These are phyloP conservation scores for Leucozona laternaria DNA, from an alignment of 2,888 invertebrate species.

Conservation along the genomic window DNA sequence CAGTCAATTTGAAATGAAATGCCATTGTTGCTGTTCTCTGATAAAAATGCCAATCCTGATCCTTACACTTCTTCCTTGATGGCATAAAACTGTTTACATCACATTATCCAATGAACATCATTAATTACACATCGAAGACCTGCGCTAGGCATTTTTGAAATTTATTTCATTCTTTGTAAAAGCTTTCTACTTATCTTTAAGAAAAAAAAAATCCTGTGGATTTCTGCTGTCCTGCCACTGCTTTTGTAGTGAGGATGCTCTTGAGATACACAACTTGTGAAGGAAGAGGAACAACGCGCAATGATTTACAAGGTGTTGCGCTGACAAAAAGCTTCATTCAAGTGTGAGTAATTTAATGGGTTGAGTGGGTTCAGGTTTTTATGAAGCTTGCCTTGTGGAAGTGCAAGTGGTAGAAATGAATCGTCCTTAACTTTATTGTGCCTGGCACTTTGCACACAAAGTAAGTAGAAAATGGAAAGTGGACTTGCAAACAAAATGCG, in stretches of 20 bases:
- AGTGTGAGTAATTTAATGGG: slow-evolving; percentile 9
- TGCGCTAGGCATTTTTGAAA: background rate
- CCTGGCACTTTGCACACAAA: background rate
- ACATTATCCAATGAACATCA: slow-evolving; percentile 5
- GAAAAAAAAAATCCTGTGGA: background rate
- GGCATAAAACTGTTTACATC: background rate
- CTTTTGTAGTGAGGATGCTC: background rate
- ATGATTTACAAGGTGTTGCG: background rate
- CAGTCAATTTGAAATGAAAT: background rate
- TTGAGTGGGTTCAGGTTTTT: background rate
- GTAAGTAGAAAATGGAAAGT: background rate
- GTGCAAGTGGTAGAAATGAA: background rate
- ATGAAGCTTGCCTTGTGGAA: background rate
- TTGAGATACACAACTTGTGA: background rate
- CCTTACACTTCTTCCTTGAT: background rate
- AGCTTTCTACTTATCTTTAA: background rate
- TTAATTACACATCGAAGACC: background rate
- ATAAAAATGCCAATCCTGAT: slow-evolving; percentile 19
- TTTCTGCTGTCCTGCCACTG: slow-evolving; percentile 7
- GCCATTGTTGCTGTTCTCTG: background rate
- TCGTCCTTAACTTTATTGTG: background rate
- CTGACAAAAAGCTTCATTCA: slow-evolving; percentile 13
- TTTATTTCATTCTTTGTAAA: background rate
- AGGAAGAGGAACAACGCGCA: background rate
- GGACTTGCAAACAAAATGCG: background rate